A percentile compares a stretch with the other conserved stretches of the same genome.
Evolutionary conservation across 2,888 invertebrate species (phyloP).

Genomic region (Drosophila helvetica): DNA sequence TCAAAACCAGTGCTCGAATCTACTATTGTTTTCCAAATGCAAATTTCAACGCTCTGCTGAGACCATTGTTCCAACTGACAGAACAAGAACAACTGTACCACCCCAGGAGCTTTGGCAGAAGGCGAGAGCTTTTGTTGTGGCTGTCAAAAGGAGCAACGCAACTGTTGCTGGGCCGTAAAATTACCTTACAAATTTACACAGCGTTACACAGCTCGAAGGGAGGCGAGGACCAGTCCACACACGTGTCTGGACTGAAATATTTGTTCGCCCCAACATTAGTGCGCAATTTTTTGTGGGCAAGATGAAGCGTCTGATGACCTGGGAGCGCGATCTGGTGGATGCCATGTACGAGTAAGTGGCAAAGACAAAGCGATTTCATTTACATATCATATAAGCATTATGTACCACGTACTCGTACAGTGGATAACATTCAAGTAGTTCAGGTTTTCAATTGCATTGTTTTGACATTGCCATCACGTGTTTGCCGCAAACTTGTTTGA

Average conservation of each 20-base stretch:
- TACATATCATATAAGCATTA: slow-evolving; percentile 35
- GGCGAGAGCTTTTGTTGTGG: slow-evolving; percentile 35
- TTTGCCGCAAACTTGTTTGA: slow-evolving; percentile 60
- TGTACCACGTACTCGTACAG: slow-evolving; percentile 4
- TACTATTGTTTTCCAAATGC: slow-evolving; percentile 56
- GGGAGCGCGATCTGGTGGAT: slow-evolving; percentile 82
- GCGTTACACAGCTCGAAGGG: slow-evolving; percentile 25
- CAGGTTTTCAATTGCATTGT: slow-evolving; percentile 67
- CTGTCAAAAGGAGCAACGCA: slow-evolving; percentile 29
- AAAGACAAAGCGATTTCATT: slow-evolving; percentile 56
- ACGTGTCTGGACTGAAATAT: slow-evolving; percentile 20
- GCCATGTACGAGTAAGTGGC: slow-evolving; percentile 82
- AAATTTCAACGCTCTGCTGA: slow-evolving; percentile 53
- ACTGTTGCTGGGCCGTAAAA: slow-evolving; percentile 51
- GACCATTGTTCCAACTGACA: neutral
- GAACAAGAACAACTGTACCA: slow-evolving; percentile 1
- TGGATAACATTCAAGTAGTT: slow-evolving; percentile 14
- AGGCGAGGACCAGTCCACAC: slow-evolving; percentile 15
- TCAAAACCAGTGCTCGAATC: slow-evolving; percentile 68
- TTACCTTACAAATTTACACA: slow-evolving; percentile 45
- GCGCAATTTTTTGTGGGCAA: slow-evolving; percentile 59
- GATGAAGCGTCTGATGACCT: slow-evolving; percentile 82
- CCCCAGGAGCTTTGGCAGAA: slow-evolving; percentile 5
- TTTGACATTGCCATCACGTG: slow-evolving; percentile 30
- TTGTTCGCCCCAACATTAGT: slow-evolving; percentile 28